A percentile compares a stretch with the other conserved stretches of the same genome.
Evolutionary conservation across 2,797 vertebrate genomes (phyloP).

Genomic region (Rhadinocentrus ornatus): DNA sequence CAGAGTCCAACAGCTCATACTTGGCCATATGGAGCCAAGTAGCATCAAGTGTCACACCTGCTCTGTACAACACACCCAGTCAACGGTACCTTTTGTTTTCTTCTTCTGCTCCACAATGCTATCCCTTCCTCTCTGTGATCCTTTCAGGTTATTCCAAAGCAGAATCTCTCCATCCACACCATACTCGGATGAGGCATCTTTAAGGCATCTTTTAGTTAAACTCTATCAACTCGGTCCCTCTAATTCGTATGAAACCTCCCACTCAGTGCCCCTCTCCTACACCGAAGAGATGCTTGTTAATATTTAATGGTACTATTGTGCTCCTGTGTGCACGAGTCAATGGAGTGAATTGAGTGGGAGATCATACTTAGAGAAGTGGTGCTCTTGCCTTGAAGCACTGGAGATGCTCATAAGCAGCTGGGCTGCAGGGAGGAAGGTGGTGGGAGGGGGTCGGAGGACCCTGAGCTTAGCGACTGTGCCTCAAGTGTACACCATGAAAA

Average conservation of each 20-base stretch:
- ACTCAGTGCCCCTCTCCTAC: conserved; percentile 61
- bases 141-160: conserved; percentile 78
- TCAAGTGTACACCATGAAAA: neutral
- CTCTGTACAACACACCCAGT: conserved; percentile 50
- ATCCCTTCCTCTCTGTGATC: conserved; percentile 50
- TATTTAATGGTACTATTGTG: conserved; percentile 97
- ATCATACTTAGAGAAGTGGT: conserved; percentile 52
- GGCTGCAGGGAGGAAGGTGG: conserved; percentile 23
- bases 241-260: conserved; percentile 41
- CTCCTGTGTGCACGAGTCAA: conserved; percentile 80
- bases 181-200: conserved; percentile 47
- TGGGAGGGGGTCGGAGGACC: conserved; percentile 36
- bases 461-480: neutral
- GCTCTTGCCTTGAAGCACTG: conserved; percentile 18
- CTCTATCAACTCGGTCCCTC: conserved; percentile 38
- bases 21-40: conserved; percentile 75
- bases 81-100: conserved; percentile 63
- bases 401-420: conserved; percentile 39
- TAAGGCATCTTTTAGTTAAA: conserved; percentile 58
- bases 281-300: conserved; percentile 83
- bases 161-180: conserved; percentile 66
- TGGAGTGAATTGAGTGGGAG: conserved; percentile 74
- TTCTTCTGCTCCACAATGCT: conserved; percentile 32
- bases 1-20: conserved; percentile 16
- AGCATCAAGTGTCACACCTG: conserved; percentile 83